Evolutionary conservation across 2,888 invertebrate genomes (phyloP).

Genomic region (Stenichneumon culpator): DNA sequence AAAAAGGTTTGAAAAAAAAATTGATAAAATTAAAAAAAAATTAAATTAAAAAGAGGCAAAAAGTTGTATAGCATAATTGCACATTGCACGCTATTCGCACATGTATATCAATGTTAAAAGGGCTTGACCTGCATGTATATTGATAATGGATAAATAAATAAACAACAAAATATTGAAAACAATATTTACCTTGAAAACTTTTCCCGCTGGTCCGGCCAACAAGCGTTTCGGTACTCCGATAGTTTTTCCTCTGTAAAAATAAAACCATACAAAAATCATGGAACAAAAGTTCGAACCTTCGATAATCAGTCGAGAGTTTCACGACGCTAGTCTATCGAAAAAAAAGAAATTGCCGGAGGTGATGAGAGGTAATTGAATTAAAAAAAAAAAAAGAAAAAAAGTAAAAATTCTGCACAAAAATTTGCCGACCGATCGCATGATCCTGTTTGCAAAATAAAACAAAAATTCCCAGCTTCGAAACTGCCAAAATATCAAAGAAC

Average conservation of each 20-base stretch:
- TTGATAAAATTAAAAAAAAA: too few species aligned
- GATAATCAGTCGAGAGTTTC: slow-evolving; percentile 44
- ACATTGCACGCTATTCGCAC: too few species aligned
- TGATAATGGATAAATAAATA: background rate
- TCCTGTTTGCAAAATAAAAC: background rate
- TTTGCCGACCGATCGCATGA: background rate
- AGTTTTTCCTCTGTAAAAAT: slow-evolving; percentile 76
- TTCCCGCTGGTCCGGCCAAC: slow-evolving; percentile 61
- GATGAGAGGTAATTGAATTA: slow-evolving; percentile 79
- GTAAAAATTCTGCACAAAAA: background rate
- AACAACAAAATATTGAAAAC: background rate
- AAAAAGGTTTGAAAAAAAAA: too few species aligned
- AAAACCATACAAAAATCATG: slow-evolving; percentile 38
- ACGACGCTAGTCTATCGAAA: background rate
- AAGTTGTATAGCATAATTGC: too few species aligned
- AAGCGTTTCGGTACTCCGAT: slow-evolving; percentile 70
- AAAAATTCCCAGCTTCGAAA: background rate
- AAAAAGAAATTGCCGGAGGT: slow-evolving; percentile 75
- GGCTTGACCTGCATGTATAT: too few species aligned
- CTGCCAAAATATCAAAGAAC: background rate
- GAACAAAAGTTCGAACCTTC: background rate
- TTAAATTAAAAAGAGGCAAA: too few species aligned
- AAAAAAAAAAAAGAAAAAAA: background rate
- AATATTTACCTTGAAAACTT: slow-evolving; percentile 74
- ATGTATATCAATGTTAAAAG: too few species aligned